Evolutionary conservation across 2,888 invertebrate species (phyloP), one percentile per base, ranked within the genome.

Genomic region (Drosophila sordidula): DNA sequence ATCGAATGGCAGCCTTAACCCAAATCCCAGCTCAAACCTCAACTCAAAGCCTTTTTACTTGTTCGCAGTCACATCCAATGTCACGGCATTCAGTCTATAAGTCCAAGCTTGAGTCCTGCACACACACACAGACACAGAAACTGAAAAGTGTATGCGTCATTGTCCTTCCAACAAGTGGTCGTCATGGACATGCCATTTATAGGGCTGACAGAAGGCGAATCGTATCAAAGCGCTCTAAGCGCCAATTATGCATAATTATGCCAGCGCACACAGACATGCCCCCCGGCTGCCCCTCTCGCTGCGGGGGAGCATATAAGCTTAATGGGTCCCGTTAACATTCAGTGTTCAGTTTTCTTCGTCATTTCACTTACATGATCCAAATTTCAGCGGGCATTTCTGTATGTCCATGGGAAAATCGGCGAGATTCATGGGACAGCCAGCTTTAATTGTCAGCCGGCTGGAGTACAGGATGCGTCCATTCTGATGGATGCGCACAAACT

Each of bases 391-490:
- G 90, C 97, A 97, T 74, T 95, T 93, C 91, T 97, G 96, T 38
- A 95, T 95, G 90, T 97, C 97, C 96, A 97, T 96, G 1, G 97
- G 97, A 91, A 97, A 97, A 90, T 96, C 96, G 90, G 96, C 95
- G 61, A 97, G 93, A 91, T 96, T 95, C 97, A 97, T 97, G 4
- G 95, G 95, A 87, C 97, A 97, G 38, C 95, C 95, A 16, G 97
- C 96, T 91, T 96, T 96, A 80, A 97, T 96, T 32, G 97, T 97
- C 79, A 97, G 95, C 94, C 96, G 94, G 76, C 96, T 95, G 26
- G 96, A 96, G 91, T 96, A 96, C 12, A 96, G 93, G 2, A 96
- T 95, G 52, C 95, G 93, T 41, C 96, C 96, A 89, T 96, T 95
- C 81, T 95, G 94, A 91, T 95, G 94, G 38, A 97, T 94, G 41